Percentiles rank a stretch among this genome's conserved stretches.
Evolutionary conservation across 92 coral and sea anemone species (phyloP).

Genomic region (Epizoanthus stellaris): DNA sequence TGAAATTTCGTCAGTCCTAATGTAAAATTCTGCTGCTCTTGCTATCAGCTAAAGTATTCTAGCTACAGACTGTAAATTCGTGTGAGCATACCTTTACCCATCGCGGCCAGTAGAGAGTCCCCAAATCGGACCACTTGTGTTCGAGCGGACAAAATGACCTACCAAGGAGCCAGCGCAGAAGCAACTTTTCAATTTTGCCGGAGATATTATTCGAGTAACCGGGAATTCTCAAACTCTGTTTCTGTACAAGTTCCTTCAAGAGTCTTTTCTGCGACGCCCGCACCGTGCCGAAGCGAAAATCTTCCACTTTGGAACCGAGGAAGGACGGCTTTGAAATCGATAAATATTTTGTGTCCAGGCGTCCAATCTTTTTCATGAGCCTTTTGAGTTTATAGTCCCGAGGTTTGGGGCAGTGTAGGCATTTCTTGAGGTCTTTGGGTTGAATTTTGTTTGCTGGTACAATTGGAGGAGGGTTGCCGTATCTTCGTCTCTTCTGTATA

Average conservation of each 20-base stretch:
- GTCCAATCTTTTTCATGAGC: constrained; percentile 33
- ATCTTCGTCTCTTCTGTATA: constrained; percentile 8
- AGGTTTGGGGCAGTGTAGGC: constrained; percentile 26
- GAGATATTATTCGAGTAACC: constrained; percentile 22
- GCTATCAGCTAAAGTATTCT: too few relatives aligned
- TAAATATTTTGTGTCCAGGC: constrained; percentile 10
- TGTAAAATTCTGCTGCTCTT: too few relatives aligned
- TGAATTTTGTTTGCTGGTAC: constrained; percentile 17
- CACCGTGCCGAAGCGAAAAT: constrained; percentile 10
- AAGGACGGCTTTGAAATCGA: constrained; percentile 30
- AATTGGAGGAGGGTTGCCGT: constrained; percentile 16
- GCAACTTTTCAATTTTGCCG: constrained; percentile 49
- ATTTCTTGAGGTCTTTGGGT: constrained; percentile 36
- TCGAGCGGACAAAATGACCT: constrained; percentile 71
- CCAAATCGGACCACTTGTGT: constrained; percentile 74
- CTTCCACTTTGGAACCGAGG: constrained; percentile 12
- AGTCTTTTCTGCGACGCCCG: constrained; percentile 23
- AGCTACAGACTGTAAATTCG: too few relatives aligned
- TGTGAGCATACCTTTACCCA: constrained; percentile 69
- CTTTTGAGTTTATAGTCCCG: constrained; percentile 26
- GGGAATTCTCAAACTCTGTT: neutral
- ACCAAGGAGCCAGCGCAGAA: constrained; percentile 73
- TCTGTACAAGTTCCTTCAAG: neutral
- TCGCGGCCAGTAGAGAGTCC: constrained; percentile 79
- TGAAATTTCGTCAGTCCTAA: too few relatives aligned